Conservation (phyloP, 2,797 vertebrate genomes). For the Cynopterus sphinx region DNA sequence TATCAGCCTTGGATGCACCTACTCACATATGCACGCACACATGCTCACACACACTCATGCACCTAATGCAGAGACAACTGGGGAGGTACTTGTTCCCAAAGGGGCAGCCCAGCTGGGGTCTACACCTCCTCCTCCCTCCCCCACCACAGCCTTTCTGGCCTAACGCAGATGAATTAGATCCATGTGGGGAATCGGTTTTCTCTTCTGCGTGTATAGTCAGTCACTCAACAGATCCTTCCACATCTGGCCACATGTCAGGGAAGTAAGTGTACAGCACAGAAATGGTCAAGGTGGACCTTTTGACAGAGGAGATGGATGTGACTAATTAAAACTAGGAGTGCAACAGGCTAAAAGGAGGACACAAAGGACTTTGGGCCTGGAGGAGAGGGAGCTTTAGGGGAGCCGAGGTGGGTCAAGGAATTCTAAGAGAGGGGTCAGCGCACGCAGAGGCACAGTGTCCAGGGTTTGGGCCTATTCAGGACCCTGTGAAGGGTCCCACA, state of each 20-base stretch:
- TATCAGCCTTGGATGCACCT: background rate
- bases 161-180: background rate
- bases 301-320: background rate
- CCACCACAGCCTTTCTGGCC: background rate
- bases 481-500: background rate
- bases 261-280: no score
- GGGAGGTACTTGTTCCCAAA: background rate
- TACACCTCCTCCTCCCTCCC: background rate
- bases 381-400: background rate
- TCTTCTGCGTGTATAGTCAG: background rate
- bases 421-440: background rate
- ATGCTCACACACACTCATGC: fast-evolving
- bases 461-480: background rate
- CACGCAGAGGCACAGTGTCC: fast-evolving
- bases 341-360: background rate
- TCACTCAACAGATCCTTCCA: background rate
- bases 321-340: fast-evolving
- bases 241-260: background rate
- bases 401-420: background rate
- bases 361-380: background rate
- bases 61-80: background rate
- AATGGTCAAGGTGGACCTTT: background rate
- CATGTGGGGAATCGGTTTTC: background rate
- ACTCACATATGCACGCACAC: fast-evolving
- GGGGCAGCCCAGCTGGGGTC: background rate